Conservation (phyloP, 37 sponge, comb jelly and placozoan species). For the Bolinopsis microptera region DNA sequence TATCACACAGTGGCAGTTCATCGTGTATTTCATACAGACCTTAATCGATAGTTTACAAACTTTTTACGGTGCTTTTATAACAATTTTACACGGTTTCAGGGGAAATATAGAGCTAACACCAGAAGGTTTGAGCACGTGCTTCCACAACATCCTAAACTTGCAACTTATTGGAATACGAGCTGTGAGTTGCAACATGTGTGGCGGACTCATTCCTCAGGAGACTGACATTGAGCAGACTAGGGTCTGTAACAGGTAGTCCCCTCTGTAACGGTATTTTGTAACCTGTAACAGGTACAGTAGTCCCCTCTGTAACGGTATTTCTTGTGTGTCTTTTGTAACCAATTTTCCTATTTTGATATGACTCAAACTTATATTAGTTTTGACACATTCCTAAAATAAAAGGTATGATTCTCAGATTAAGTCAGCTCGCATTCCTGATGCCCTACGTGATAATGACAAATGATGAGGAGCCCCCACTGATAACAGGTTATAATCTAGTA, state of each 20-base stretch:
- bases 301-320: no score
- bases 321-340: no score
- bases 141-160: conserved; percentile 41
- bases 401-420: not conserved
- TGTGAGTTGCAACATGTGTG: conserved; percentile 32
- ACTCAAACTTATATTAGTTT: no score
- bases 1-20: no score
- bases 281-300: no score
- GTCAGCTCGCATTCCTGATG: not conserved
- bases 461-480: not conserved
- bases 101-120: not conserved
- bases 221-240: not conserved
- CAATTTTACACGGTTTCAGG: not conserved
- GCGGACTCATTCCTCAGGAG: conserved; percentile 7
- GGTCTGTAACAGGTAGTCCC: conserved; percentile 5
- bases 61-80: no score
- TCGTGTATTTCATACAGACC: no score
- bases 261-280: no score
- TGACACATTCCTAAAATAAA: no score
- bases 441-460: conserved; percentile 45
- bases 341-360: no score
- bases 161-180: not conserved
- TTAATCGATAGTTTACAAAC: no score
- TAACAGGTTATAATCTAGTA: not conserved
- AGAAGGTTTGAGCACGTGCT: not conserved